phyloP scores from a whole-genome alignment of 2,113 vertebrate species.

The Thunnus maccoyii region DNA sequence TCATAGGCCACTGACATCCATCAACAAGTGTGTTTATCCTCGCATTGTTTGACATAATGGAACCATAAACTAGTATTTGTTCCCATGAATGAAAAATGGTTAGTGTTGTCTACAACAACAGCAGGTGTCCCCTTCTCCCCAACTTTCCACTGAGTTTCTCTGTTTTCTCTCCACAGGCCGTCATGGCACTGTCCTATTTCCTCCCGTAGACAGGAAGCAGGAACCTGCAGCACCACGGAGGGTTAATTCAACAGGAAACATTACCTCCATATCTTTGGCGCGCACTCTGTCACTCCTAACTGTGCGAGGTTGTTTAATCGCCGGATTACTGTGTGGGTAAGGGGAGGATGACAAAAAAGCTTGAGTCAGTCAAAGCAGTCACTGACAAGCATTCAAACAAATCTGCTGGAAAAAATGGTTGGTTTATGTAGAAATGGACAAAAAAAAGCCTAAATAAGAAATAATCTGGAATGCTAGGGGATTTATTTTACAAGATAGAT shows the following conservation, averaged over 20 bases:
- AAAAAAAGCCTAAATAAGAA: background rate
- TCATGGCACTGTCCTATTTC: slow-evolving; percentile 32
- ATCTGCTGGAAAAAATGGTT: slow-evolving; percentile 25
- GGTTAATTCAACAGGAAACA: slow-evolving; percentile 62
- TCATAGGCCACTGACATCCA: slow-evolving; percentile 56
- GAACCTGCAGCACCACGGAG: slow-evolving; percentile 22
- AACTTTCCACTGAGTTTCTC: slow-evolving; percentile 44
- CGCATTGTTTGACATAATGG: slow-evolving; percentile 48
- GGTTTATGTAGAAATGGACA: background rate
- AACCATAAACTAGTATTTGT: slow-evolving; percentile 41
- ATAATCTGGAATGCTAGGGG: background rate
- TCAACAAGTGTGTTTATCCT: slow-evolving; percentile 45
- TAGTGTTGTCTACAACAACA: slow-evolving; percentile 44
- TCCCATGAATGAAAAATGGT: slow-evolving; percentile 4
- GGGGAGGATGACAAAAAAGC: background rate
- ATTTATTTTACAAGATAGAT: background rate
- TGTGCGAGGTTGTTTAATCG: slow-evolving; percentile 31
- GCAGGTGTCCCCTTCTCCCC: slow-evolving; percentile 27
- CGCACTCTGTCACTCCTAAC: slow-evolving; percentile 34
- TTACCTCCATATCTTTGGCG: slow-evolving; percentile 38
- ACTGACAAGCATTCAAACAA: background rate
- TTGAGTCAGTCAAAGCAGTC: background rate
- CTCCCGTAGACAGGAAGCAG: slow-evolving; percentile 57
- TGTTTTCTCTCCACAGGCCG: slow-evolving; percentile 63
- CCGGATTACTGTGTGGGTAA: slow-evolving; percentile 13